Evolutionary conservation across 35 echinoderm and acorn worm genomes (phyloP).

Genomic region (Holothuria glaberrima): DNA sequence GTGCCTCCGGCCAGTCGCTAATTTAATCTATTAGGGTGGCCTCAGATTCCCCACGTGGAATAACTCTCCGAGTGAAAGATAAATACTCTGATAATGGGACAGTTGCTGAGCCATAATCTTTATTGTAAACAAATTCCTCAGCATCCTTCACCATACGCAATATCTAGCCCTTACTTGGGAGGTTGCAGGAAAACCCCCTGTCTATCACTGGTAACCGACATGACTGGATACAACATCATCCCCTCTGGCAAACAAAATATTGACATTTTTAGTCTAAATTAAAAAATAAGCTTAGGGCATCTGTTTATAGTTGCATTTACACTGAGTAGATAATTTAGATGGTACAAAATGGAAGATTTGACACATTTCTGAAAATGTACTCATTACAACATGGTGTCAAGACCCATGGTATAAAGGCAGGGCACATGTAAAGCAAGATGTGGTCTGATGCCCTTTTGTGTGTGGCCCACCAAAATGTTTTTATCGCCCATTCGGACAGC

Average conservation of each 20-base stretch:
- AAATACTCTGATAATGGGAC: conserved; percentile 17
- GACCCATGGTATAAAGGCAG: no score
- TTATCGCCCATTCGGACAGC: no score
- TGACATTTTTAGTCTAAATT: conserved; percentile 20
- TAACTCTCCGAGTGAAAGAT: conserved; percentile 7
- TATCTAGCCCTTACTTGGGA: conserved; percentile 5
- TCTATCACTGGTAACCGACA: background rate
- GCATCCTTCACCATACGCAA: background rate
- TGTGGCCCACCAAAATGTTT: no score
- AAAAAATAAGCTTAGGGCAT: conserved; percentile 10
- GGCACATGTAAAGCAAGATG: no score
- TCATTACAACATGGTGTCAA: no score
- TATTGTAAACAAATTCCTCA: background rate
- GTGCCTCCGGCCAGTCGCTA: background rate
- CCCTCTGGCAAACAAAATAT: conserved; percentile 8
- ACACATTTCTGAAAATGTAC: no score
- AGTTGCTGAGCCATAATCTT: background rate
- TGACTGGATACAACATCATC: background rate
- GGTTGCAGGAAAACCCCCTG: background rate
- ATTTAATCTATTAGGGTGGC: conserved; percentile 42
- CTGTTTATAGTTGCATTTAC: background rate
- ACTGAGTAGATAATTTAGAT: no score
- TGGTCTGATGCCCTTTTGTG: no score
- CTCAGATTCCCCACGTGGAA: background rate
- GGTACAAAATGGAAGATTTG: no score